Percentiles rank a stretch among this genome's conserved stretches.
phyloP scores from a whole-genome alignment of 2,888 invertebrate species.

The Coelopa pilipes region DNA sequence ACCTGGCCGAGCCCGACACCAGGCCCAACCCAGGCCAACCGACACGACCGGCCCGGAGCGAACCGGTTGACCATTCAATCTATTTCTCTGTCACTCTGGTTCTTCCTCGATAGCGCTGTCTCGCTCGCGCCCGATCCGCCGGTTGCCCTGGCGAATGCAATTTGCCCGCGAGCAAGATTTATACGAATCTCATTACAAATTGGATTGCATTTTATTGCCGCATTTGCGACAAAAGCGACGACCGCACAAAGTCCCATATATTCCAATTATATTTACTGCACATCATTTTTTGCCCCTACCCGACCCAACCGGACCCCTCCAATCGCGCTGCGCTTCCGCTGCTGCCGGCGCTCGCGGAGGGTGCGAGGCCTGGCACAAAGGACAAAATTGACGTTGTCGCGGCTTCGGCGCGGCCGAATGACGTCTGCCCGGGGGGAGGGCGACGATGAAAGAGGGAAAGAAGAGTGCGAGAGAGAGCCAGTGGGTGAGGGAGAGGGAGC shows the following conservation, averaged over 20 bases:
- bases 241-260: constrained; percentile 47
- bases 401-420: background rate
- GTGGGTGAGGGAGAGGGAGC: background rate
- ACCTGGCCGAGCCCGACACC: background rate
- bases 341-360: background rate
- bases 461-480: background rate
- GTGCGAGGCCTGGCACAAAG: constrained; percentile 13
- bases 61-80: background rate
- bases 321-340: background rate
- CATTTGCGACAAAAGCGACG: constrained; percentile 39
- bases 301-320: background rate
- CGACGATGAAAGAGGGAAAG: background rate
- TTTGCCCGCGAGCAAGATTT: constrained; percentile 47
- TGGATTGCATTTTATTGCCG: constrained; percentile 49
- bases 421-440: background rate
- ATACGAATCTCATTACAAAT: constrained; percentile 49
- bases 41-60: too few relatives aligned
- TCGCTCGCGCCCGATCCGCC: background rate
- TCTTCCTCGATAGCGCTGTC: background rate
- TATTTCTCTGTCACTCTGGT: background rate
- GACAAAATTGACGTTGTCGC: constrained; percentile 4
- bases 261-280: constrained; percentile 52
- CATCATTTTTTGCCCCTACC: constrained; percentile 42
- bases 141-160: constrained; percentile 9
- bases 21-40: too few relatives aligned